phyloP scores from a whole-genome alignment of 2,888 invertebrate genomes.

The Protophormia terraenovae region DNA sequence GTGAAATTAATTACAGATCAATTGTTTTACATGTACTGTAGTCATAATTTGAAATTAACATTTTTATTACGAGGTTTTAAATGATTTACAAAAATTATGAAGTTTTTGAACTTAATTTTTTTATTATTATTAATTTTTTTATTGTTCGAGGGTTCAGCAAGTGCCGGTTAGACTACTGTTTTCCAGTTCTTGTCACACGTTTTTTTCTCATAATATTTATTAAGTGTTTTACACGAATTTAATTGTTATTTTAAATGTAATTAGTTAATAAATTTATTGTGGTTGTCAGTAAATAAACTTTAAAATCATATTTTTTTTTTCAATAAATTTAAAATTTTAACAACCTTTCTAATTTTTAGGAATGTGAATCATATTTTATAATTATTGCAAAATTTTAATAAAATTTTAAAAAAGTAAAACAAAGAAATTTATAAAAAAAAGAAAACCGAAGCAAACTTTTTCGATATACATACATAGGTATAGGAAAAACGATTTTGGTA shows the following conservation, averaged over 20 bases:
- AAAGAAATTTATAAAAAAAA: too few species aligned
- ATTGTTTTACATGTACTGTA: not conserved
- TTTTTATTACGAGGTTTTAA: not conserved
- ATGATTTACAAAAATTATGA: not conserved
- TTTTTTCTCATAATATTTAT: not conserved
- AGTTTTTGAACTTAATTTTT: conserved; percentile 1
- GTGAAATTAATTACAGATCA: not conserved
- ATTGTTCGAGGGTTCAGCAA: not conserved
- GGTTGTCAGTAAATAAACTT: not conserved
- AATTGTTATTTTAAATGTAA: not conserved
- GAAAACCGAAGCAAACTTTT: too few species aligned
- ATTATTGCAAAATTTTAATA: too few species aligned
- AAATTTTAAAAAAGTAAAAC: too few species aligned
- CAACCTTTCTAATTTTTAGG: not conserved
- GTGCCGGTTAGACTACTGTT: not conserved
- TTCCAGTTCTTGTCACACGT: not conserved
- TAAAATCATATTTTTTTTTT: not conserved
- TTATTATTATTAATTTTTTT: not conserved
- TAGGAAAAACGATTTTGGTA: too few species aligned
- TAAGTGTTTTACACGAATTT: not conserved
- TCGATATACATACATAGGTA: too few species aligned
- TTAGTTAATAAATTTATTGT: not conserved
- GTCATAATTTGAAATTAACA: not conserved
- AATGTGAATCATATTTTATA: too few species aligned
- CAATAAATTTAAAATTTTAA: not conserved